These are phyloP conservation scores for Amphipoea oculea DNA, from an alignment of 2,888 invertebrate species.

Conservation along the genomic window DNA sequence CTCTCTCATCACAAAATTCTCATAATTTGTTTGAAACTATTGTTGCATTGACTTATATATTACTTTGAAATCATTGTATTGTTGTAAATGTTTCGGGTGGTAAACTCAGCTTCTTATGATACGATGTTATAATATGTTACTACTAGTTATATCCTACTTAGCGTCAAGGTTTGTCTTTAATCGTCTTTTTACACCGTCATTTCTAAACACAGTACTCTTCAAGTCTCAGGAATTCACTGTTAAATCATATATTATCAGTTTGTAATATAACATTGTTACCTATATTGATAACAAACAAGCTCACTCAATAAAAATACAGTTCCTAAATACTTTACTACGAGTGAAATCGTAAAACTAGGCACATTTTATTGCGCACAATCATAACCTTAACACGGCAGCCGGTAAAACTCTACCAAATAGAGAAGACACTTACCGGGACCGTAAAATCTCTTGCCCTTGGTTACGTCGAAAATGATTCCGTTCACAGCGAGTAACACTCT, in stretches of 20 bases:
- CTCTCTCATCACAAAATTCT: background rate
- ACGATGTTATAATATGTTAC: background rate
- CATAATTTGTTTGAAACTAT: background rate
- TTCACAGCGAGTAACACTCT: slow-evolving; percentile 98
- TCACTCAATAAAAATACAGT: slow-evolving; percentile 44
- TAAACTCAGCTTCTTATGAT: background rate
- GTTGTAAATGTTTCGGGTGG: background rate
- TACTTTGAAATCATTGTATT: too few species aligned
- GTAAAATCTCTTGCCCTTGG: slow-evolving; percentile 96
- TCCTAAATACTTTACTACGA: slow-evolving; percentile 37
- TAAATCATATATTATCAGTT: background rate
- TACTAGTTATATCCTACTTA: background rate
- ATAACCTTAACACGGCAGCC: slow-evolving; percentile 60
- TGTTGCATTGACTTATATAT: too few species aligned
- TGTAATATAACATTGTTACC: background rate
- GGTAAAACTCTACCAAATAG: slow-evolving; percentile 58
- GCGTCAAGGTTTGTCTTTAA: slow-evolving; percentile 18
- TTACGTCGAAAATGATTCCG: slow-evolving; percentile 98
- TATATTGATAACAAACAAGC: slow-evolving; percentile 18
- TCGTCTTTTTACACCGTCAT: background rate
- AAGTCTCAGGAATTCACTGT: background rate
- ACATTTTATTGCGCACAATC: slow-evolving; percentile 59
- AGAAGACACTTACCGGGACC: slow-evolving; percentile 94
- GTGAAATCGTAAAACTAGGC: slow-evolving; percentile 51
- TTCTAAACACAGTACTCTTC: background rate